Percentiles rank a stretch among this genome's conserved stretches.
phyloP scores from a whole-genome alignment of 1,140 invertebrate genomes.

The Drosophila nigromelanica region DNA sequence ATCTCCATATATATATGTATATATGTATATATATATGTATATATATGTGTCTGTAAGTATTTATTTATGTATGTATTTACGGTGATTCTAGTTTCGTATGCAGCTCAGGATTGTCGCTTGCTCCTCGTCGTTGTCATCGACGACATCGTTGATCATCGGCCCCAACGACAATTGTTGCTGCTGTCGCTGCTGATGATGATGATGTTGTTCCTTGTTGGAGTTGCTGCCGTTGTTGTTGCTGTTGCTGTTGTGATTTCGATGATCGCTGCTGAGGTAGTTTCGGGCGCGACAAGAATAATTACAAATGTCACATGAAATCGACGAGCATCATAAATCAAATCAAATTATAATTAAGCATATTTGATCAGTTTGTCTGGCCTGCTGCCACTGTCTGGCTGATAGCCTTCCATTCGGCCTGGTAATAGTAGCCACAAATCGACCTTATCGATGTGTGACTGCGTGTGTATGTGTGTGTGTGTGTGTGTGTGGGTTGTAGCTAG shows the following conservation, averaged over 20 bases:
- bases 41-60: not conserved
- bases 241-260: conserved; percentile 56
- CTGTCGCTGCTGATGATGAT: conserved; percentile 17
- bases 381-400: conserved; percentile 26
- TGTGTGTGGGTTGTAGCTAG: conserved; percentile 54
- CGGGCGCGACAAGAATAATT: conserved; percentile 83
- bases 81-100: conserved; percentile 70
- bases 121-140: conserved; percentile 75
- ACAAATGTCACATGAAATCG: conserved; percentile 83
- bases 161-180: conserved; percentile 25
- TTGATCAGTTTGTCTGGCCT: conserved; percentile 72
- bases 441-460: conserved; percentile 45
- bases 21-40: conserved; percentile 3
- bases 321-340: conserved; percentile 83
- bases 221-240: conserved; percentile 25
- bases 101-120: conserved; percentile 80
- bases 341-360: conserved; percentile 83
- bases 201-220: conserved; percentile 16
- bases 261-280: conserved; percentile 65
- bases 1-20: not conserved
- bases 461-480: conserved; percentile 17
- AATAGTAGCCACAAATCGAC: conserved; percentile 34
- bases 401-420: conserved; percentile 26
- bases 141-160: conserved; percentile 73
- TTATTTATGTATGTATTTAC: conserved; percentile 19